phyloP scores from a whole-genome alignment of 2,797 vertebrate species.

The Margarornis squamiger region DNA sequence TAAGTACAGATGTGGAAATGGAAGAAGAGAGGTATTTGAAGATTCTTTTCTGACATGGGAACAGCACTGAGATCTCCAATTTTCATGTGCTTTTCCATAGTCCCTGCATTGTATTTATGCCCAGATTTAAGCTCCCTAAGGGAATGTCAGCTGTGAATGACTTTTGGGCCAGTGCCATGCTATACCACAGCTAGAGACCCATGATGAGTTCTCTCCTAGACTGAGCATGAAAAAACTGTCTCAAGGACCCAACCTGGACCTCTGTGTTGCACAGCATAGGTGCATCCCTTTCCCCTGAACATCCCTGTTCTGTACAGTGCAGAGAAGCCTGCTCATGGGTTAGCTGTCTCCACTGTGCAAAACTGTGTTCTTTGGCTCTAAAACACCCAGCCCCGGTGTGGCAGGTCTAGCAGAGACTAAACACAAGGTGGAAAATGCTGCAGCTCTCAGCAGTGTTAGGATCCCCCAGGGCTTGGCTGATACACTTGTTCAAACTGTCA shows the following conservation, averaged over 20 bases:
- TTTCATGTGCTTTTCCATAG: neutral
- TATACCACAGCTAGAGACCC: neutral
- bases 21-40: neutral
- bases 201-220: neutral
- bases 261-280: accelerated
- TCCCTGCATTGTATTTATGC: neutral
- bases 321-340: neutral
- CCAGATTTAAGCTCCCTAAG: neutral
- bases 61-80: neutral
- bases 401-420: neutral
- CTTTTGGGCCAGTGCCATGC: neutral
- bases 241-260: neutral
- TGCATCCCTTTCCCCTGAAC: neutral
- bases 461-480: neutral
- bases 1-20: neutral
- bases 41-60: neutral
- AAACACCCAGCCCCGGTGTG: neutral
- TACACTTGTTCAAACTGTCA: neutral
- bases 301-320: neutral
- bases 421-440: neutral
- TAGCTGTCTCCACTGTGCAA: neutral
- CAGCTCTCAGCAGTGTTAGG: neutral
- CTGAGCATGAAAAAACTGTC: neutral
- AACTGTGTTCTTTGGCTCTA: neutral
- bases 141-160: neutral